phyloP scores from a whole-genome alignment of 2,888 invertebrate genomes.

The Pandemis heparana region DNA sequence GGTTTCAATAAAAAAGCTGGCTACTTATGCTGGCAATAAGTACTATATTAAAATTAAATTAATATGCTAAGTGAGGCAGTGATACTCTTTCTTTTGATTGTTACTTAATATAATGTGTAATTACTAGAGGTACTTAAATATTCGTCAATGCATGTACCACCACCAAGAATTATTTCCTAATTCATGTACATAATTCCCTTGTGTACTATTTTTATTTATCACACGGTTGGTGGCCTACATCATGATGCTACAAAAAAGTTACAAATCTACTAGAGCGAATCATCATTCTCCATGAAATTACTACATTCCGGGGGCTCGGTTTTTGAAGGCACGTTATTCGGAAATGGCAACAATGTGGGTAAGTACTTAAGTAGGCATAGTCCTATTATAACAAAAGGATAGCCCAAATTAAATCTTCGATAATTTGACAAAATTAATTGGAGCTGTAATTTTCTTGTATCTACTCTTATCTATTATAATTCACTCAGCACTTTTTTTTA shows the following conservation, averaged over 20 bases:
- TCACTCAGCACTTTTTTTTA: no score
- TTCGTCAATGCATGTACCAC: slow-evolving; percentile 3
- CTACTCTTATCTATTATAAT: no score
- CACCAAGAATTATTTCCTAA: neutral
- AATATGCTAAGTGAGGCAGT: slow-evolving; percentile 27
- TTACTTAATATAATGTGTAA: slow-evolving; percentile 23
- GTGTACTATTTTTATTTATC: neutral
- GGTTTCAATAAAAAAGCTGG: neutral
- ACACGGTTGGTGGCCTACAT: neutral
- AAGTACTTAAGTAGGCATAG: no score
- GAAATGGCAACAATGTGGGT: no score
- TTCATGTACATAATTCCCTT: neutral
- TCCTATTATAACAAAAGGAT: no score
- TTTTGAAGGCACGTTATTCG: no score
- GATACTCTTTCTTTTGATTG: slow-evolving; percentile 31
- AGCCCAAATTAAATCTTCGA: no score
- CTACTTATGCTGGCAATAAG: slow-evolving; percentile 3
- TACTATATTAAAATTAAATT: slow-evolving; percentile 29
- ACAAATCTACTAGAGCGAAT: neutral
- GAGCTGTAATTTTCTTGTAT: no score
- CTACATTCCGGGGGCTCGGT: no score
- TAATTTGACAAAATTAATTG: no score
- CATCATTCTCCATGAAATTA: neutral
- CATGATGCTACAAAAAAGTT: slow-evolving; percentile 2
- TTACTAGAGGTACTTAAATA: slow-evolving; percentile 13